A percentile compares a stretch with the other conserved stretches of the same genome.
phyloP scores from a whole-genome alignment of 2,797 vertebrate genomes.

The Enteromius argenteus region DNA sequence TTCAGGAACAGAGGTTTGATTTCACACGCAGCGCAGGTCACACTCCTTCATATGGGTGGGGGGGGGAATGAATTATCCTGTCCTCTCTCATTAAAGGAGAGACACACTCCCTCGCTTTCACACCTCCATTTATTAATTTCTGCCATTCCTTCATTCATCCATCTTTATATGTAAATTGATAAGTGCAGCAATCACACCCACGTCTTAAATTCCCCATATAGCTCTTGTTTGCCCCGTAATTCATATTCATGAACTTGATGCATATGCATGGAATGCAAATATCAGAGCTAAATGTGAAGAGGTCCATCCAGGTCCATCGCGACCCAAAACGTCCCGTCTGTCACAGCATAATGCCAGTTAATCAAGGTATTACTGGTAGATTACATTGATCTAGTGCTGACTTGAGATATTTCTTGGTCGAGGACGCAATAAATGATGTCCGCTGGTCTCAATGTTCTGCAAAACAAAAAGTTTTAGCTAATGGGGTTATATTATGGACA shows the following conservation, averaged over 20 bases:
- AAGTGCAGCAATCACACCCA: slow-evolving; percentile 17
- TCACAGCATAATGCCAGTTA: slow-evolving; percentile 10
- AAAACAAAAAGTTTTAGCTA: background rate
- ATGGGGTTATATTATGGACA: background rate
- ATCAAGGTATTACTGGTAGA: background rate
- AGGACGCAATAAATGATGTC: background rate
- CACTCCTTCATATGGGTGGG: slow-evolving; percentile 27
- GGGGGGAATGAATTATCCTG: slow-evolving; percentile 46
- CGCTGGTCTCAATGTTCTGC: background rate
- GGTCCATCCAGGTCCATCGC: slow-evolving; percentile 3
- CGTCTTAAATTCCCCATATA: slow-evolving; percentile 27
- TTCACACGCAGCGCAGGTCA: slow-evolving; percentile 20
- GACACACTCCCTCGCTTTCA: slow-evolving; percentile 7
- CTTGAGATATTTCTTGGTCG: background rate
- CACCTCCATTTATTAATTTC: slow-evolving; percentile 17
- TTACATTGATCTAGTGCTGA: slow-evolving; percentile 30
- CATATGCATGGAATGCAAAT: slow-evolving; percentile 38
- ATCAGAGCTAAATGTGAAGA: background rate
- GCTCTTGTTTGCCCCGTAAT: slow-evolving; percentile 2
- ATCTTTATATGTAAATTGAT: slow-evolving; percentile 37
- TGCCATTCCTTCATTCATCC: slow-evolving; percentile 20
- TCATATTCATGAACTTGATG: slow-evolving; percentile 37
- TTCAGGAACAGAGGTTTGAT: slow-evolving; percentile 62
- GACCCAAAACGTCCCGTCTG: background rate
- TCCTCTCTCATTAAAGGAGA: slow-evolving; percentile 54